Evolutionary conservation across 2,888 invertebrate genomes (phyloP).

Genomic region (Mystacides longicornis): DNA sequence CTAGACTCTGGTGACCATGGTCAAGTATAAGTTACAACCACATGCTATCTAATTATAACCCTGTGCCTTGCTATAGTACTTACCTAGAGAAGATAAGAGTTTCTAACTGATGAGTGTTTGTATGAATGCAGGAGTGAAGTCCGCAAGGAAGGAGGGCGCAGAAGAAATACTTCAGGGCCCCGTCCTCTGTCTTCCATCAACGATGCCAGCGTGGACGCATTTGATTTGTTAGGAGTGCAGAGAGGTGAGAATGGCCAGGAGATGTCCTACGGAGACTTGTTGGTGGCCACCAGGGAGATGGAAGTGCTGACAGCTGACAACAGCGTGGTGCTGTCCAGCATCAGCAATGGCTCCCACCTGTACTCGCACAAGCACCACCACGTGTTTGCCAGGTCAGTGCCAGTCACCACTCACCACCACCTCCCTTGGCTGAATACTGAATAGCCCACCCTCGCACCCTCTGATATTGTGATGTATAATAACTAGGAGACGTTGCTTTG

Average conservation of each 20-base stretch:
- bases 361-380: conserved; percentile 38
- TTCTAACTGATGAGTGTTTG: too few relatives aligned
- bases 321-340: conserved; percentile 35
- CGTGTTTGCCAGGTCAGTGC: conserved; percentile 49
- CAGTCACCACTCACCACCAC: not conserved
- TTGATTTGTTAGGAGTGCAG: conserved; percentile 77
- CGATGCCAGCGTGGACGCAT: conserved; percentile 75
- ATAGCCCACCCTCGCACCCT: too few relatives aligned
- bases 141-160: conserved; percentile 64
- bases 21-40: too few relatives aligned
- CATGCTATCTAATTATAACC: too few relatives aligned
- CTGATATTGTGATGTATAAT: too few relatives aligned
- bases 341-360: conserved; percentile 32
- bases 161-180: conserved; percentile 74
- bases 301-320: conserved; percentile 45
- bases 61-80: too few relatives aligned
- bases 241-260: conserved; percentile 81
- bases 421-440: too few relatives aligned
- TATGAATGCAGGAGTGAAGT: conserved; percentile 51
- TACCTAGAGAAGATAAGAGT: too few relatives aligned
- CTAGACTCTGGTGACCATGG: too few relatives aligned
- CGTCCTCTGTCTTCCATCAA: conserved; percentile 76
- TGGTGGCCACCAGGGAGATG: conserved; percentile 46
- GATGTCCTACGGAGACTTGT: conserved; percentile 78
- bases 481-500: too few relatives aligned